Conservation (phyloP, 1,140 invertebrate genomes). For the Drosophila santomea region DNA sequence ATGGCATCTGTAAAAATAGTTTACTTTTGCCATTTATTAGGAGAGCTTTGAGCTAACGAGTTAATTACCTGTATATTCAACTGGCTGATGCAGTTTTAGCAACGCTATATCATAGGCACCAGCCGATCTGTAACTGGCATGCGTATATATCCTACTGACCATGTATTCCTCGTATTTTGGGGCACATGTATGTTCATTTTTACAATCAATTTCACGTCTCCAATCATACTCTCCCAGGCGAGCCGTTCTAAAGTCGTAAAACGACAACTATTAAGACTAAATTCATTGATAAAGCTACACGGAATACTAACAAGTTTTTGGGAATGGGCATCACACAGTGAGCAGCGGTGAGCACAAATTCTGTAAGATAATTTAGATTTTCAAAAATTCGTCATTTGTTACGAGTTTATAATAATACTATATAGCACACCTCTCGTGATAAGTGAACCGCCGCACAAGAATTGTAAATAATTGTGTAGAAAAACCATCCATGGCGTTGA, state of each 20-base stretch:
- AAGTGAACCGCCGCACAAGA: slow-evolving; percentile 2
- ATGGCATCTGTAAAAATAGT: neutral
- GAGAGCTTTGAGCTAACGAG: too few species aligned
- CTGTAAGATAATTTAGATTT: neutral
- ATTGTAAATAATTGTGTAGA: neutral
- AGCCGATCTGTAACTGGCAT: neutral
- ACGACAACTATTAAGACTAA: neutral
- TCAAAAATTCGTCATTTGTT: too few species aligned
- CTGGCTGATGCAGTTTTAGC: neutral
- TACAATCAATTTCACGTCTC: neutral
- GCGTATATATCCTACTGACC: neutral
- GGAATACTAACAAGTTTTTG: neutral
- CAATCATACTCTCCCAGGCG: slow-evolving; percentile 5
- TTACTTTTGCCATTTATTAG: too few species aligned
- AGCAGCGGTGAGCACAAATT: slow-evolving; percentile 2
- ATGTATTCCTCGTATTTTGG: neutral
- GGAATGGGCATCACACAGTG: neutral
- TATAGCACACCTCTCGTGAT: neutral
- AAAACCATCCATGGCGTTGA: neutral
- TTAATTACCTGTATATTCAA: neutral
- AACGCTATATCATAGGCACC: neutral
- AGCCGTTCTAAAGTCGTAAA: neutral
- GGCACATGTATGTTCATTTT: neutral
- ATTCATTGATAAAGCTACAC: neutral
- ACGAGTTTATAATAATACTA: too few species aligned